These are phyloP conservation scores for Muscidifurax raptorellus DNA, from an alignment of 1,140 invertebrate species.

Conservation along the genomic window DNA sequence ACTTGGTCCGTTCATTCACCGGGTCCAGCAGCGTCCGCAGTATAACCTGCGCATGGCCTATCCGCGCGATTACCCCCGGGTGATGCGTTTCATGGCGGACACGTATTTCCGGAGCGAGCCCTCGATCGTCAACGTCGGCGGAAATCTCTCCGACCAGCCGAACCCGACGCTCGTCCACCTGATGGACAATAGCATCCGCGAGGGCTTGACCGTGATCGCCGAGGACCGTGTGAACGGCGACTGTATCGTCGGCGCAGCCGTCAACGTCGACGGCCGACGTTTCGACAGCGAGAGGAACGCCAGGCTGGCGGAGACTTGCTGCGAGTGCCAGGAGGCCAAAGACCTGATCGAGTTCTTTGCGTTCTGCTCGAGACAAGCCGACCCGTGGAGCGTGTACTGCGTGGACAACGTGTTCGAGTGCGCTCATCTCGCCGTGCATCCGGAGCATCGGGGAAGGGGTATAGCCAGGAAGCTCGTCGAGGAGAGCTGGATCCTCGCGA, in stretches of 20 bases:
- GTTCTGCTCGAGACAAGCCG: slow-evolving; percentile 64
- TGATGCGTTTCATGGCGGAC: slow-evolving; percentile 63
- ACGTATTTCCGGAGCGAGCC: slow-evolving; percentile 64
- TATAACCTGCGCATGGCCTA: slow-evolving; percentile 60
- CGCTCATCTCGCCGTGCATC: slow-evolving; percentile 67
- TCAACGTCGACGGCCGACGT: slow-evolving; percentile 65
- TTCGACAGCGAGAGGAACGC: slow-evolving; percentile 61
- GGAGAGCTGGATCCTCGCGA: slow-evolving; percentile 69
- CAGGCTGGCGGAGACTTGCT: slow-evolving; percentile 35
- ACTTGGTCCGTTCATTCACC: too few relatives aligned
- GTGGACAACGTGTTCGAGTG: slow-evolving; percentile 71
- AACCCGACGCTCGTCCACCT: slow-evolving; percentile 50
- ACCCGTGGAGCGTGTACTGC: slow-evolving; percentile 67
- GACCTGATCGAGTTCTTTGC: slow-evolving; percentile 70
- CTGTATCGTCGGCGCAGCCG: slow-evolving; percentile 68
- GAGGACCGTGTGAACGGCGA: slow-evolving; percentile 64
- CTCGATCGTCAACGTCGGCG: slow-evolving; percentile 58
- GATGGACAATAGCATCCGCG: slow-evolving; percentile 62
- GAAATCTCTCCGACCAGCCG: slow-evolving; percentile 53
- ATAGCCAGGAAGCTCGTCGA: slow-evolving; percentile 67
- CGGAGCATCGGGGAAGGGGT: slow-evolving; percentile 62
- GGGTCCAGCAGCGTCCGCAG: background rate
- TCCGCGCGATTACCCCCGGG: slow-evolving; percentile 60
- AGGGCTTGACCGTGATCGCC: slow-evolving; percentile 70
- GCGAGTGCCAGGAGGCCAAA: slow-evolving; percentile 54